Conservation (phyloP, 2,888 invertebrate species). For the Sarcophaga subvicina region DNA sequence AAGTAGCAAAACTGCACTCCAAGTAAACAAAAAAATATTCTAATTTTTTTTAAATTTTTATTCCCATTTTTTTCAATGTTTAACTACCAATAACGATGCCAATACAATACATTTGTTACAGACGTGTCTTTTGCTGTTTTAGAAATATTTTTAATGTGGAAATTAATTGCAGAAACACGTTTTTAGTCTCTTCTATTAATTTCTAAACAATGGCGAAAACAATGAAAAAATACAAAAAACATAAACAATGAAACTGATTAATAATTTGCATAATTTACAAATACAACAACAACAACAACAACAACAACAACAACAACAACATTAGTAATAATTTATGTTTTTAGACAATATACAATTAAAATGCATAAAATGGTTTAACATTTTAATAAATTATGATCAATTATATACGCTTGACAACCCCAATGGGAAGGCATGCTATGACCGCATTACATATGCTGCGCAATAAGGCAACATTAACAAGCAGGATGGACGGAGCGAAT, state of each 20-base stretch:
- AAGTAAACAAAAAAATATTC: too few relatives aligned
- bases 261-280: conserved; percentile 6
- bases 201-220: neutral
- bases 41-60: too few relatives aligned
- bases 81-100: neutral
- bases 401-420: neutral
- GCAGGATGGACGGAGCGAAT: too few relatives aligned
- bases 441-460: too few relatives aligned
- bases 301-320: conserved; percentile 6
- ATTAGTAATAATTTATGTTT: conserved; percentile 21
- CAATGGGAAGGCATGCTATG: neutral
- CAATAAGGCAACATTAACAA: too few relatives aligned
- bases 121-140: neutral
- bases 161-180: conserved; percentile 26
- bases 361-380: neutral
- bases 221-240: neutral
- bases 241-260: neutral
- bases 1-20: too few relatives aligned
- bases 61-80: neutral
- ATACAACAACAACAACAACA: conserved; percentile 2
- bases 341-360: neutral
- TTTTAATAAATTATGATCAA: conserved; percentile 16
- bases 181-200: neutral
- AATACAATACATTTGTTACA: too few relatives aligned
- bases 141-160: neutral